Evolutionary conservation across 1,140 invertebrate genomes (phyloP).

Genomic region (Euura lappo): DNA sequence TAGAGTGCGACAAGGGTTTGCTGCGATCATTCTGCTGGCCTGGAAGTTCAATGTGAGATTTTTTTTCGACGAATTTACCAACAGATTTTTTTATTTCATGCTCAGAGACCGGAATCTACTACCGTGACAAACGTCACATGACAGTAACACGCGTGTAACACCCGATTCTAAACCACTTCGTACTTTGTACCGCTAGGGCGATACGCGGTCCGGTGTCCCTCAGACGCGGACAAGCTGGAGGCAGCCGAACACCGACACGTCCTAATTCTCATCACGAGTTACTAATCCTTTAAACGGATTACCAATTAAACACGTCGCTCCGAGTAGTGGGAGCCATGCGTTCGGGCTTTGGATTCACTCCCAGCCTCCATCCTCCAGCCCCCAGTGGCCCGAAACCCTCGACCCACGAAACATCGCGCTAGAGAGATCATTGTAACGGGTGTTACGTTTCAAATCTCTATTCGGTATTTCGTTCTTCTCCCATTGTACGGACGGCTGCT

Average conservation of each 20-base stretch:
- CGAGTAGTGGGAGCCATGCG: conserved; percentile 11
- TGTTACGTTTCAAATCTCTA: conserved; percentile 47
- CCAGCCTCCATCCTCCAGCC: neutral
- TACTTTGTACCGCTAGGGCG: too few species aligned
- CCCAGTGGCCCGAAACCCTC: neutral
- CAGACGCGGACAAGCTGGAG: conserved; percentile 51
- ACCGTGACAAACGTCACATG: neutral
- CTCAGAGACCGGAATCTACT: neutral
- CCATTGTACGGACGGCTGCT: conserved; percentile 14
- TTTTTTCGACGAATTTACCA: too few species aligned
- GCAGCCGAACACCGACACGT: conserved; percentile 45
- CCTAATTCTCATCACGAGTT: conserved; percentile 53
- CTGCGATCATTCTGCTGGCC: neutral
- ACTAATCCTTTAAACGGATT: conserved; percentile 62
- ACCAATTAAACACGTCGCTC: conserved; percentile 57
- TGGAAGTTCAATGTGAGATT: too few species aligned
- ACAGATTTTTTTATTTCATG: too few species aligned
- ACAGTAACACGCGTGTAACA: neutral
- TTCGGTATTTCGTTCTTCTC: conserved; percentile 11
- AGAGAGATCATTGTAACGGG: conserved; percentile 24
- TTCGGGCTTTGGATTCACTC: neutral
- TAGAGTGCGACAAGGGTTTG: neutral
- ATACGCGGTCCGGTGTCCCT: conserved; percentile 29
- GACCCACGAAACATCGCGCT: neutral
- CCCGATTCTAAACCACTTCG: neutral